A percentile compares a stretch with the other conserved stretches of the same genome.
phyloP scores from a whole-genome alignment of 2,113 vertebrate genomes.

The Gallinago paraguaiae region DNA sequence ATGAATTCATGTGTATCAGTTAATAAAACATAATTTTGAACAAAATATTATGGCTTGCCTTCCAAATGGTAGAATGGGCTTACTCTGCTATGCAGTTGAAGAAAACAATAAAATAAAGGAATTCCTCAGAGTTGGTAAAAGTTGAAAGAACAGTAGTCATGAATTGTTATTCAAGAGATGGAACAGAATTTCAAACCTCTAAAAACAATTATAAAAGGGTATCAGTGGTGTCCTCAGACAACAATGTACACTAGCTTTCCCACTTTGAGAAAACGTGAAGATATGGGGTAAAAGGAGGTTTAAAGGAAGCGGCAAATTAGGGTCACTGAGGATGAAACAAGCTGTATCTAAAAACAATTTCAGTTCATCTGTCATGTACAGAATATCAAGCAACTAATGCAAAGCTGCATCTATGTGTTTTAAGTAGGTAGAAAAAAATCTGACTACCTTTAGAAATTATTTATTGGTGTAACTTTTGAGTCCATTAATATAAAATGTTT shows the following conservation, averaged over 20 bases:
- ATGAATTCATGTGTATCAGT: not conserved
- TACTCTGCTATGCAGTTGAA: not conserved
- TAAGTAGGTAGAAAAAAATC: not conserved
- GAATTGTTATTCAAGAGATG: not conserved
- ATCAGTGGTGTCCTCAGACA: not conserved
- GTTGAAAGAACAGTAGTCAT: not conserved
- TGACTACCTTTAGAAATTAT: not conserved
- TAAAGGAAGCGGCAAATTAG: not conserved
- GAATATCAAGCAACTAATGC: not conserved
- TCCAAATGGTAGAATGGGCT: not conserved
- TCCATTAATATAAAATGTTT: not conserved
- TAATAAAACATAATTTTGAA: conserved; percentile 12
- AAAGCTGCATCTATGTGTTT: not conserved
- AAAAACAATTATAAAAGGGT: not conserved
- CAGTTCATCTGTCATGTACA: not conserved
- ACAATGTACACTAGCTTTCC: not conserved
- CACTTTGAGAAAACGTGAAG: not conserved
- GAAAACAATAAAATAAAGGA: not conserved
- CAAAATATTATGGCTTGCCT: conserved; percentile 11
- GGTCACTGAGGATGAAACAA: not conserved
- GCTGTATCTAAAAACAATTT: not conserved
- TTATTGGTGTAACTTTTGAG: not conserved
- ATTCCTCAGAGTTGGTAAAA: not conserved
- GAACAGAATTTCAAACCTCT: not conserved
- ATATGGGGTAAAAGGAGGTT: not conserved